Conservation (phyloP, 2,888 invertebrate species). For the Panzeria rudis region DNA sequence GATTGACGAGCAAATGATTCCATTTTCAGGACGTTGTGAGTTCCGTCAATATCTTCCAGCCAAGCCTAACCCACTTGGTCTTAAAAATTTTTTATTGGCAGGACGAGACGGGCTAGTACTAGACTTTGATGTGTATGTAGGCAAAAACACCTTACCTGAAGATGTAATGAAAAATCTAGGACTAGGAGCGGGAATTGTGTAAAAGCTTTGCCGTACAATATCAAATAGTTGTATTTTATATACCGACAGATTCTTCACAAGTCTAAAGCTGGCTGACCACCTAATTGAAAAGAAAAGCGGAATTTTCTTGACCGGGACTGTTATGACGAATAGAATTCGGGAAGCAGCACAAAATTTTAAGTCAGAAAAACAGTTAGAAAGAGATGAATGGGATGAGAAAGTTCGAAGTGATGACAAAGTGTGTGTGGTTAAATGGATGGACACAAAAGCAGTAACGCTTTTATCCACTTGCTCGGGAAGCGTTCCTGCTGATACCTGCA, state of each 20-base stretch:
- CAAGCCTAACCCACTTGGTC: constrained; percentile 59
- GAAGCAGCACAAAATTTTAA: too few relatives aligned
- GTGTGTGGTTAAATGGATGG: too few relatives aligned
- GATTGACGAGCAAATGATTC: constrained; percentile 77
- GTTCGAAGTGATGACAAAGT: neutral
- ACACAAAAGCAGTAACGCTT: constrained; percentile 3
- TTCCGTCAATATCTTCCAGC: constrained; percentile 69
- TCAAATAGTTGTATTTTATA: neutral
- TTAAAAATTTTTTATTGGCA: constrained; percentile 78
- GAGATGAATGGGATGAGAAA: neutral
- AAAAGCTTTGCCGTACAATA: constrained; percentile 5
- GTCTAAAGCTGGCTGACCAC: too few relatives aligned
- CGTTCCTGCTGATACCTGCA: constrained; percentile 1
- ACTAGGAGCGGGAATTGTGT: constrained; percentile 29
- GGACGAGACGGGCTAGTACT: constrained; percentile 75
- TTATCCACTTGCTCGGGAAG: constrained; percentile 15
- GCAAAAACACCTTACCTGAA: constrained; percentile 48
- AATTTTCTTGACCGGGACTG: too few relatives aligned
- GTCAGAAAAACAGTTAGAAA: too few relatives aligned
- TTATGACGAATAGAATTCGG: too few relatives aligned
- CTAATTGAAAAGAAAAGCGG: too few relatives aligned
- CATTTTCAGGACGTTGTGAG: constrained; percentile 75
- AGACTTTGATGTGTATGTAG: constrained; percentile 74
- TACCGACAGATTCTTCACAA: too few relatives aligned
- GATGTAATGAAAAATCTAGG: constrained; percentile 45